A percentile compares a stretch with the other conserved stretches of the same genome.
phyloP scores from a whole-genome alignment of 2,113 vertebrate genomes.

The Gambusia holbrooki region DNA sequence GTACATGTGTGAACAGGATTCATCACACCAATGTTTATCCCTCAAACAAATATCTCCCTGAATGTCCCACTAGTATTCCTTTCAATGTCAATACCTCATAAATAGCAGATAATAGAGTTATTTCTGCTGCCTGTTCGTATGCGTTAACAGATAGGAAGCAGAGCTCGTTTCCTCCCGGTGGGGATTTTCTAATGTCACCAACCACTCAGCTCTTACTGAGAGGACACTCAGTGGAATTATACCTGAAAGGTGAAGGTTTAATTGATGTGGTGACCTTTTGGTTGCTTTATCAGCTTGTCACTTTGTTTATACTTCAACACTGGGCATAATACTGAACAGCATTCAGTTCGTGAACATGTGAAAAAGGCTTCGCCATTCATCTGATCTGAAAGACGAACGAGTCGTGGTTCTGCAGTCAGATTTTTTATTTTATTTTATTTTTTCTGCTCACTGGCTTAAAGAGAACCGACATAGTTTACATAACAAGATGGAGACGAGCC shows the following conservation, averaged over 20 bases:
- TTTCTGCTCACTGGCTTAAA: constrained; percentile 23
- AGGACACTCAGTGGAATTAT: constrained; percentile 50
- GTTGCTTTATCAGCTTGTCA: constrained; percentile 31
- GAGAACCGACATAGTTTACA: constrained; percentile 47
- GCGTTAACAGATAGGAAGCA: constrained; percentile 29
- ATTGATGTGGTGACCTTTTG: constrained; percentile 54
- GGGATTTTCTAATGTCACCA: constrained; percentile 61
- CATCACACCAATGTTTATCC: constrained; percentile 45
- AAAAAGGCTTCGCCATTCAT: not conserved
- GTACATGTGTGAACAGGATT: constrained; percentile 45
- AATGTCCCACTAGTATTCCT: constrained; percentile 10
- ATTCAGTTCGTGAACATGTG: not conserved
- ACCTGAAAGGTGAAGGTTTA: constrained; percentile 59
- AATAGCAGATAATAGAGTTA: constrained; percentile 16
- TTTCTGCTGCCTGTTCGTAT: constrained; percentile 36
- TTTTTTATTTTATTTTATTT: not conserved
- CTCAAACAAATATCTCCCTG: constrained; percentile 25
- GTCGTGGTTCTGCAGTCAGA: not conserved
- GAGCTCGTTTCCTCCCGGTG: constrained; percentile 30
- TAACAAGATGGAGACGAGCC: constrained; percentile 46
- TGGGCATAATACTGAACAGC: not conserved
- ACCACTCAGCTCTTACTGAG: constrained; percentile 44
- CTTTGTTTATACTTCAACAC: constrained; percentile 21
- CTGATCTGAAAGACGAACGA: not conserved
- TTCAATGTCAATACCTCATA: constrained; percentile 15